Conservation (phyloP, 2,113 vertebrate genomes). For the Platanista minor region DNA sequence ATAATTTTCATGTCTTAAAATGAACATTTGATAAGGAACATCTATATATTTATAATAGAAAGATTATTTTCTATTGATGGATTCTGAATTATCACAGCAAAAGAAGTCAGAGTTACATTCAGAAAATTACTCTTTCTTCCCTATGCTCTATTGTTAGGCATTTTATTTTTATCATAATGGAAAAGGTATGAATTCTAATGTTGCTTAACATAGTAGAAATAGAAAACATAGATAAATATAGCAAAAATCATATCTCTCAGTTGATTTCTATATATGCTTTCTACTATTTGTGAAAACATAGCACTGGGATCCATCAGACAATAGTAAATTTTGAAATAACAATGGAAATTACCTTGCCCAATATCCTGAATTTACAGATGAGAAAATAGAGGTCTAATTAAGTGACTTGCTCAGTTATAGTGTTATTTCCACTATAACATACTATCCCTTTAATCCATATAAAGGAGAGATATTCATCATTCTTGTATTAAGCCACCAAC, state of each 20-base stretch:
- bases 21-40: background rate
- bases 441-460: background rate
- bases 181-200: background rate
- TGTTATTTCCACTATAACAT: background rate
- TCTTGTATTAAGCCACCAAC: background rate
- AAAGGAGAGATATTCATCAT: background rate
- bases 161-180: conserved; percentile 6
- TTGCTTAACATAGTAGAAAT: background rate
- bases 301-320: background rate
- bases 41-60: background rate
- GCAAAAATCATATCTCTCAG: background rate
- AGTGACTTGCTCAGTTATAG: background rate
- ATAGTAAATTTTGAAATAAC: background rate
- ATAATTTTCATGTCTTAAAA: background rate
- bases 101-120: background rate
- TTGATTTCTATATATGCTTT: background rate
- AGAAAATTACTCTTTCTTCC: background rate
- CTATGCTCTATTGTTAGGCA: background rate
- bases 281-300: background rate
- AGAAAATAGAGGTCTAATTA: background rate
- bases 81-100: background rate
- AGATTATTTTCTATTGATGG: background rate
- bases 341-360: background rate
- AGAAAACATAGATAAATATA: background rate
- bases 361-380: background rate